Evolutionary conservation across 2,113 vertebrate species (phyloP).

Genomic region (Pachycephala philippinensis): DNA sequence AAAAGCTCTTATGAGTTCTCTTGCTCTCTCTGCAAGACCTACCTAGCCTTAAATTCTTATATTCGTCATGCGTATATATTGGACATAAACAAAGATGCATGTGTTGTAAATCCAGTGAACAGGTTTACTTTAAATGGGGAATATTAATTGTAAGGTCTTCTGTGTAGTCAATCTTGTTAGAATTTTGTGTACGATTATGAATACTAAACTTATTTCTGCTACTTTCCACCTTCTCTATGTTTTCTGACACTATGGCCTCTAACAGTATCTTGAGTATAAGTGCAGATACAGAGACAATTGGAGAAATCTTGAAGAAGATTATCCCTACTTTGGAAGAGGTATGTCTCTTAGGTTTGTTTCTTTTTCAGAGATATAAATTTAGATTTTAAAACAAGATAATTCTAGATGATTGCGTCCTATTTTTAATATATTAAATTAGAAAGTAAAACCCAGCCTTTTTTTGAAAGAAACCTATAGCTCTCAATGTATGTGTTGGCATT

Average conservation of each 20-base stretch:
- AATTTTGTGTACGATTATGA: conserved; percentile 20
- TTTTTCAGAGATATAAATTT: neutral
- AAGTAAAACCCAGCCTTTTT: neutral
- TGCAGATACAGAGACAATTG: conserved; percentile 95
- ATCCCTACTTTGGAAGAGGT: conserved; percentile 98
- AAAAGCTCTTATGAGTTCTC: conserved; percentile 67
- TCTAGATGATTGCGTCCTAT: neutral
- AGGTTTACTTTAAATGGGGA: conserved; percentile 71
- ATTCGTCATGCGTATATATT: conserved; percentile 67
- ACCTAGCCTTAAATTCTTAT: conserved; percentile 63
- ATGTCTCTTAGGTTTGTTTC: conserved; percentile 33
- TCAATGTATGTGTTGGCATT: neutral
- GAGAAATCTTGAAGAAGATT: conserved; percentile 97
- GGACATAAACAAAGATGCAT: conserved; percentile 79
- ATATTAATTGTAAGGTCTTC: conserved; percentile 65
- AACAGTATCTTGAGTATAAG: conserved; percentile 98
- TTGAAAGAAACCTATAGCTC: neutral
- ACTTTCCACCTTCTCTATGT: conserved; percentile 68
- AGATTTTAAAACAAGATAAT: neutral
- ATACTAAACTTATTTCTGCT: conserved; percentile 58
- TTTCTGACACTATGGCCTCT: conserved; percentile 70
- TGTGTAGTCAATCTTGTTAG: conserved; percentile 40
- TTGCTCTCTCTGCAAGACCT: conserved; percentile 68
- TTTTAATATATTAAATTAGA: neutral
- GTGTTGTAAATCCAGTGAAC: conserved; percentile 69